A percentile compares a stretch with the other conserved stretches of the same genome.
Conservation (phyloP, 37 sponge, comb jelly and placozoan genomes). For the Hormiphora californensis region DNA sequence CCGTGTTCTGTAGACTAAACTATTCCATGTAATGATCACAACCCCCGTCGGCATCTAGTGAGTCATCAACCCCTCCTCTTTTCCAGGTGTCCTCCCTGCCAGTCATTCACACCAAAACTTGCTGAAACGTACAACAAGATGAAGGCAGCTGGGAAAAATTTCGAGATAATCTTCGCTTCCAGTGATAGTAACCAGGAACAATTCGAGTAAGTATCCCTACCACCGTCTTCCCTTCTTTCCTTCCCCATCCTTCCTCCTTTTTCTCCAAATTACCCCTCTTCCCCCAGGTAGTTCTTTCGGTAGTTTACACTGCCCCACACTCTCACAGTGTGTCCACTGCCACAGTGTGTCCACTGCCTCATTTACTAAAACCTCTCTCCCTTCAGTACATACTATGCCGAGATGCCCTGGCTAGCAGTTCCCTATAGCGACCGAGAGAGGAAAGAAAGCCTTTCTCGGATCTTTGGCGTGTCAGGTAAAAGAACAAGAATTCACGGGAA, state of each 20-base stretch:
- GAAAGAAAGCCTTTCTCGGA: slow-evolving; percentile 59
- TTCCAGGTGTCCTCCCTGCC: slow-evolving; percentile 84
- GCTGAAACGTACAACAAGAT: slow-evolving; percentile 67
- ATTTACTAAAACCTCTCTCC: background rate
- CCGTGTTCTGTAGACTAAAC: too few species aligned
- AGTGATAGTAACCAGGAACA: slow-evolving; percentile 68
- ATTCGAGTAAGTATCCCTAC: slow-evolving; percentile 58
- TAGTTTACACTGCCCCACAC: too few species aligned
- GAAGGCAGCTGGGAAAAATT: slow-evolving; percentile 61
- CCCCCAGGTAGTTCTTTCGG: too few species aligned
- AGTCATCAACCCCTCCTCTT: too few species aligned
- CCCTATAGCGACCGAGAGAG: slow-evolving; percentile 60
- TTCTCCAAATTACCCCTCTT: too few species aligned
- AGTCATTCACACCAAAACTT: slow-evolving; percentile 78
- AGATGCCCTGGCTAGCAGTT: slow-evolving; percentile 82
- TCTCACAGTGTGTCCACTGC: background rate
- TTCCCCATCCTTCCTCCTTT: too few species aligned
- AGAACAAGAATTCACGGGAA: too few species aligned
- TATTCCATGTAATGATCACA: too few species aligned
- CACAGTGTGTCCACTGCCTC: background rate
- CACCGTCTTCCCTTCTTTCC: too few species aligned
- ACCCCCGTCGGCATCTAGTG: too few species aligned
- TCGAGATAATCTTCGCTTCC: slow-evolving; percentile 83
- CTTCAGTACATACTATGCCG: slow-evolving; percentile 62
- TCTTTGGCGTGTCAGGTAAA: slow-evolving; percentile 67